These are phyloP conservation scores for Sylvicola cinctus DNA, from an alignment of 2,888 invertebrate species.

Conservation along the genomic window DNA sequence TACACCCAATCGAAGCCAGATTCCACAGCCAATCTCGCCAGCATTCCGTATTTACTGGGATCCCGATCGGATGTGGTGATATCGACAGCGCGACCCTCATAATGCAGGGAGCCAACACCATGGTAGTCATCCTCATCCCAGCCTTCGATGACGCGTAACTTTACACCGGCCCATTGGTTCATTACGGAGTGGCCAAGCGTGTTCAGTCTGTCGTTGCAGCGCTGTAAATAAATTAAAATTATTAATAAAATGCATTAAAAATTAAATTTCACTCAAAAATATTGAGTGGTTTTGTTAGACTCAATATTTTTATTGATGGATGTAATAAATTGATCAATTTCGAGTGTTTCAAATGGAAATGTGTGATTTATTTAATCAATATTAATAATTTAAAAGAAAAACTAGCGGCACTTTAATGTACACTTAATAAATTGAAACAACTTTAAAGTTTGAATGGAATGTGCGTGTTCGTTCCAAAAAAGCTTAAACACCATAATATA, in stretches of 20 bases:
- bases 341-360: too few relatives aligned
- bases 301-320: too few relatives aligned
- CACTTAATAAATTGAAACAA: too few relatives aligned
- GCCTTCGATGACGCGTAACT: conserved; percentile 79
- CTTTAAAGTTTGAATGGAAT: too few relatives aligned
- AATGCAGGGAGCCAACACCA: conserved; percentile 65
- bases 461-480: too few relatives aligned
- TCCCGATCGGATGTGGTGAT: conserved; percentile 88
- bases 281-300: too few relatives aligned
- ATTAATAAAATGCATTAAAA: not conserved
- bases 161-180: conserved; percentile 96
- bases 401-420: too few relatives aligned
- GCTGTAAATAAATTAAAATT: conserved; percentile 38
- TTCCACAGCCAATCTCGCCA: conserved; percentile 85
- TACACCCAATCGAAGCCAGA: conserved; percentile 98
- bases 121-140: conserved; percentile 75
- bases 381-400: too few relatives aligned
- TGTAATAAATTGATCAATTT: too few relatives aligned
- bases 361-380: too few relatives aligned
- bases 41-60: conserved; percentile 84
- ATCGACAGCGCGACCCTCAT: conserved; percentile 92
- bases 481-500: too few relatives aligned
- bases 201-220: conserved; percentile 89
- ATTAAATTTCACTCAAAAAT: too few relatives aligned
- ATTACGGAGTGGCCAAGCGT: conserved; percentile 88